A percentile compares a stretch with the other conserved stretches of the same genome.
Evolutionary conservation across 2,888 invertebrate genomes (phyloP).

Genomic region (Dusona sp.): DNA sequence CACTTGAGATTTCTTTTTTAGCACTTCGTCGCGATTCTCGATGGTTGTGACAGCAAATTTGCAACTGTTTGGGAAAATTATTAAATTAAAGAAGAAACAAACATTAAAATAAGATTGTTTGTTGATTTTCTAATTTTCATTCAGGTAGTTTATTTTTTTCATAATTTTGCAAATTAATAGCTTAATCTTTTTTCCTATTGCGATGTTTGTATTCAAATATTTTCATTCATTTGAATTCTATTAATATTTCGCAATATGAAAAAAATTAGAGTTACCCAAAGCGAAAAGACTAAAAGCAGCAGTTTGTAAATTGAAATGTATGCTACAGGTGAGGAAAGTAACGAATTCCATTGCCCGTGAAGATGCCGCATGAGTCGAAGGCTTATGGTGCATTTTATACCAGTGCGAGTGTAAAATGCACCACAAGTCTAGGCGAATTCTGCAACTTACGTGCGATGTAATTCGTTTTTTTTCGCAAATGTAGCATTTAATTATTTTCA

Average conservation of each 20-base stretch:
- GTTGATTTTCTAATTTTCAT: neutral
- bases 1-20: slow-evolving; percentile 17
- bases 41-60: neutral
- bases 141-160: neutral
- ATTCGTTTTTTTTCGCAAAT: no score
- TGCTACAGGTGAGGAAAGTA: no score
- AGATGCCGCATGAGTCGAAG: no score
- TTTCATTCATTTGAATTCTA: neutral
- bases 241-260: neutral
- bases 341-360: no score
- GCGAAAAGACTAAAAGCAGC: no score
- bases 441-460: no score
- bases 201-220: neutral
- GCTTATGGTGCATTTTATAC: no score
- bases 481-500: no score
- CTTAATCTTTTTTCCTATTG: neutral
- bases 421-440: no score
- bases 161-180: neutral
- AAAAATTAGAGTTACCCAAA: neutral
- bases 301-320: no score
- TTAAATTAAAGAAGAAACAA: no score
- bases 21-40: neutral
- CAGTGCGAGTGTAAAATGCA: no score
- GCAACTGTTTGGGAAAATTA: neutral
- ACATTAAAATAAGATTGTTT: neutral